These are phyloP conservation scores for Mustela nigripes DNA, from an alignment of 2,113 vertebrate genomes.

Conservation along the genomic window DNA sequence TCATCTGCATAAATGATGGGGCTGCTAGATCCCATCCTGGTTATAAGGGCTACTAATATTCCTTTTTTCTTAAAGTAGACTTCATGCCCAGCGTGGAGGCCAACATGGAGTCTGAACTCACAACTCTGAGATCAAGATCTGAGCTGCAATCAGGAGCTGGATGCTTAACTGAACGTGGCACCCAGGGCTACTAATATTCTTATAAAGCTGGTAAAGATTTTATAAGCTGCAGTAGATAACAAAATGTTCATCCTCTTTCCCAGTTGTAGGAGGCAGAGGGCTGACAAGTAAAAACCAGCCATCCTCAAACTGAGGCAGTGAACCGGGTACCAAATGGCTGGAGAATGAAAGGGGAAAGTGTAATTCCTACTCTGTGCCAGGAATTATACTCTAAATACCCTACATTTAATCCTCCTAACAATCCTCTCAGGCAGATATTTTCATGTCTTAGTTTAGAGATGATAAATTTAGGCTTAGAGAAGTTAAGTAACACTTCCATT, in stretches of 20 bases:
- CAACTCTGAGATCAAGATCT: not conserved
- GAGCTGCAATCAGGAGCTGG: not conserved
- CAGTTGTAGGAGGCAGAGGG: not conserved
- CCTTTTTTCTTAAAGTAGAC: not conserved
- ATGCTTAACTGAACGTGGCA: fast-evolving
- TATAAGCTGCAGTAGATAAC: constrained; percentile 38
- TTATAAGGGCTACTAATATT: constrained; percentile 39
- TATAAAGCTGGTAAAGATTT: constrained; percentile 44
- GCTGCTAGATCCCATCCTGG: constrained; percentile 42
- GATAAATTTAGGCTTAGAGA: constrained; percentile 47
- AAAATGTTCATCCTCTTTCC: constrained; percentile 39
- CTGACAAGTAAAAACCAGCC: not conserved
- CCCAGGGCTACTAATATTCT: constrained; percentile 47
- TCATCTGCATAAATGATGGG: constrained; percentile 40
- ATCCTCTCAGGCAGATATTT: not conserved
- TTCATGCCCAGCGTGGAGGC: not conserved
- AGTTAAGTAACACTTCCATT: constrained; percentile 16
- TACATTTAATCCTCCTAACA: constrained; percentile 35
- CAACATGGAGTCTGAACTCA: not conserved
- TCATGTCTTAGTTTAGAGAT: constrained; percentile 1
- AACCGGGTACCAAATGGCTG: not conserved
- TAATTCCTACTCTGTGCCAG: constrained; percentile 16
- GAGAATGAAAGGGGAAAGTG: not conserved
- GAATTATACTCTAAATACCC: constrained; percentile 28
- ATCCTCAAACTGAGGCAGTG: not conserved